Percentiles rank a stretch among this genome's conserved stretches.
phyloP scores from a whole-genome alignment of 2,113 vertebrate species.

The Actinemys pallida region DNA sequence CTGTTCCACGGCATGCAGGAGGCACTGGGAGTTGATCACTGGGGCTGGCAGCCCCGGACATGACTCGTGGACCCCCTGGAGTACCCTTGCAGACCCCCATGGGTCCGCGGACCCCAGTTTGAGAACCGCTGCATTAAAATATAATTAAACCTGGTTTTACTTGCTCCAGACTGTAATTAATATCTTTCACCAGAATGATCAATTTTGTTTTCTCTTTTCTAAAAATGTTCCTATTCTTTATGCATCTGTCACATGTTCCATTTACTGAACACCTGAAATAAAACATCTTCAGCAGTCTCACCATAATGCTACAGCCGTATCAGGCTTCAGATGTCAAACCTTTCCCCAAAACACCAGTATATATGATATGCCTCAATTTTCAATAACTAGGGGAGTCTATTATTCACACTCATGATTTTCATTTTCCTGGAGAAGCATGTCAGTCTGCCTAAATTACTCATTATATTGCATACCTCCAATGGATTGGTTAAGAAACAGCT shows the following conservation, averaged over 20 bases:
- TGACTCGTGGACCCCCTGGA: too few species aligned
- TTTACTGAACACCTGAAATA: conserved; percentile 30
- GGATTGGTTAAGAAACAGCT: neutral
- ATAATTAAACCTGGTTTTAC: conserved; percentile 15
- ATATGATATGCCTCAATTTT: neutral
- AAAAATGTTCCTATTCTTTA: neutral
- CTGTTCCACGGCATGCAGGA: too few species aligned
- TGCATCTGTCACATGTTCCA: neutral
- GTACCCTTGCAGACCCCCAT: too few species aligned
- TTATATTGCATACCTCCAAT: neutral
- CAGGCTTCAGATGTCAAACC: neutral
- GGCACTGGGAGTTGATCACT: too few species aligned
- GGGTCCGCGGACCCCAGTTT: too few species aligned
- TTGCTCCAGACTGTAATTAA: conserved; percentile 12
- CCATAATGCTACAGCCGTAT: neutral
- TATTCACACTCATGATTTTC: conserved; percentile 9
- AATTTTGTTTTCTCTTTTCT: conserved; percentile 7
- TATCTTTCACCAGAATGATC: conserved; percentile 17
- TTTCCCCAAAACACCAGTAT: neutral
- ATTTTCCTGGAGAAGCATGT: neutral
- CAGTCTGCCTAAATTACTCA: neutral
- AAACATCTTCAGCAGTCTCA: conserved; percentile 10
- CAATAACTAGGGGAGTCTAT: neutral
- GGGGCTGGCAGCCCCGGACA: too few species aligned
- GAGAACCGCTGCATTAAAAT: neutral